Conservation (phyloP, 2,888 invertebrate species). For the Melanostoma mellinum region DNA sequence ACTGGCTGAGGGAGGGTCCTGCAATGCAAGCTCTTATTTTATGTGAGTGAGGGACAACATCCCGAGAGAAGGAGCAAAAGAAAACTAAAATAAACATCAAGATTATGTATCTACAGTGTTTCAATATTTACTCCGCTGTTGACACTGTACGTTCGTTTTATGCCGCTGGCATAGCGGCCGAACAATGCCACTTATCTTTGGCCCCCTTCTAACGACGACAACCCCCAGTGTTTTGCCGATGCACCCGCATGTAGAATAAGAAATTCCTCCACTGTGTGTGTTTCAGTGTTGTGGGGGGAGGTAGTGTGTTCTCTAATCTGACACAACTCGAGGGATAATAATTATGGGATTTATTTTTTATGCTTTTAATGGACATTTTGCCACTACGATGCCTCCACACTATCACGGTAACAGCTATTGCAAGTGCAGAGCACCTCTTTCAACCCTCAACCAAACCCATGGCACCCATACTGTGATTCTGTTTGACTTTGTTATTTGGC, state of each 20-base stretch:
- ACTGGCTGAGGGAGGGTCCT: conserved; percentile 1
- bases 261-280: conserved; percentile 4
- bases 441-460: neutral
- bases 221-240: neutral
- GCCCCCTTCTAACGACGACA: neutral
- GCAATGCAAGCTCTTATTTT: conserved; percentile 28
- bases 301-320: conserved; percentile 46
- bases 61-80: neutral
- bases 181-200: conserved; percentile 31
- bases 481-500: conserved; percentile 61
- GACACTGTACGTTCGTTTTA: conserved; percentile 46
- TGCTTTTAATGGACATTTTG: conserved; percentile 37
- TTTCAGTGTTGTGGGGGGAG: neutral
- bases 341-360: conserved; percentile 44
- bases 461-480: conserved; percentile 24
- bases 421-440: neutral
- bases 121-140: conserved; percentile 62
- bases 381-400: conserved; percentile 41
- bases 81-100: conserved; percentile 32
- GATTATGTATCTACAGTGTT: conserved; percentile 21
- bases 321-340: conserved; percentile 63
- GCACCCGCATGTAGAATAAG: neutral
- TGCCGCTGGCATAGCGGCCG: conserved; percentile 26
- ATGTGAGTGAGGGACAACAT: neutral
- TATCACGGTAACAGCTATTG: neutral